Evolutionary conservation across 2,797 vertebrate species (phyloP).

Genomic region (Chiloscyllium punctatum): DNA sequence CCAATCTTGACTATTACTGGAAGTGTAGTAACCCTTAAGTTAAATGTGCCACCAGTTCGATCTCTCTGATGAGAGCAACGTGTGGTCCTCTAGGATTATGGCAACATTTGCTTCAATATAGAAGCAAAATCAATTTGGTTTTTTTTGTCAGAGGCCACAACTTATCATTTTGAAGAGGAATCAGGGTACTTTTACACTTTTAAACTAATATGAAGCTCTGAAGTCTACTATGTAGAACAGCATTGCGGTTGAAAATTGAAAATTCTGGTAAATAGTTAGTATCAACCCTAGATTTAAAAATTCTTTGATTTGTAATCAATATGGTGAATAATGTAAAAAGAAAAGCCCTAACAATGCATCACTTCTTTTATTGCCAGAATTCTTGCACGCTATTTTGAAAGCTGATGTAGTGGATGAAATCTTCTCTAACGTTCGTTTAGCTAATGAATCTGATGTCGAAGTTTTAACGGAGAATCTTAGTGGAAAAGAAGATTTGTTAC

Average conservation of each 20-base stretch:
- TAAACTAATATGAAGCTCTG: background rate
- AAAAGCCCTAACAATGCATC: background rate
- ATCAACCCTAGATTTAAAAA: background rate
- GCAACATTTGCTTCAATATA: no score
- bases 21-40: no score
- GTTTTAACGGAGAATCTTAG: conserved; percentile 27
- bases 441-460: conserved; percentile 27
- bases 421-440: conserved; percentile 19
- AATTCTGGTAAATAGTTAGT: background rate
- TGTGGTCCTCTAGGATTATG: no score
- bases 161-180: background rate
- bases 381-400: conserved; percentile 28
- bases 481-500: background rate
- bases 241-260: background rate
- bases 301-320: background rate
- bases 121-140: no score
- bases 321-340: background rate
- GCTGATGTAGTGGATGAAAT: conserved; percentile 23
- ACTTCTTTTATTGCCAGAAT: conserved; percentile 14
- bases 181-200: background rate
- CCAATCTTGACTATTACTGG: no score
- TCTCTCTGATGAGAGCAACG: no score
- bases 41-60: no score
- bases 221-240: background rate
- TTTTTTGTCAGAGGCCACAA: background rate